phyloP scores from a whole-genome alignment of 2,888 invertebrate species.

The Synanthedon vespiformis region DNA sequence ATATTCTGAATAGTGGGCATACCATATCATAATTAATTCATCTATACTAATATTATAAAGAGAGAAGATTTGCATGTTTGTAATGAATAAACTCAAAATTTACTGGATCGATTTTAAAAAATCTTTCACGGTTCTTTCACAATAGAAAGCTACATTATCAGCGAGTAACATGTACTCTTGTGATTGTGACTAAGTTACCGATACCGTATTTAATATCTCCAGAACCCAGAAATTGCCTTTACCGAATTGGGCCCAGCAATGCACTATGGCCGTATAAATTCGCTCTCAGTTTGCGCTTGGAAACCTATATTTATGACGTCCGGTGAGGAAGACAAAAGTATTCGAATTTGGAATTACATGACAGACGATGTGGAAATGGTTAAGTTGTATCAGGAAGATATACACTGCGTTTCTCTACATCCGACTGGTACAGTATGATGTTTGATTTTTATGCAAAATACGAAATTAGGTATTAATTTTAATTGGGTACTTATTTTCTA shows the following conservation, averaged over 20 bases:
- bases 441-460: neutral
- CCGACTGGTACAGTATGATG: conserved; percentile 56
- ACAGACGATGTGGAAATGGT: conserved; percentile 82
- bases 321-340: conserved; percentile 82
- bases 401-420: conserved; percentile 81
- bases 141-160: too few species aligned
- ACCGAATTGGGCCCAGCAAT: conserved; percentile 77
- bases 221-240: conserved; percentile 73
- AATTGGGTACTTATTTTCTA: neutral
- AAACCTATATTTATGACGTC: conserved; percentile 90
- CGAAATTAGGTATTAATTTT: neutral
- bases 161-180: too few species aligned
- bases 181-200: too few species aligned
- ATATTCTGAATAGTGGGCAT: too few species aligned
- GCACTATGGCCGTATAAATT: conserved; percentile 85
- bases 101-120: too few species aligned
- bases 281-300: conserved; percentile 87
- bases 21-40: too few species aligned
- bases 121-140: too few species aligned
- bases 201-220: too few species aligned
- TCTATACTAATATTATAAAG: too few species aligned
- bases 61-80: too few species aligned
- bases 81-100: too few species aligned
- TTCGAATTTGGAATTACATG: conserved; percentile 94
- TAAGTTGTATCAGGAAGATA: conserved; percentile 86